Evolutionary conservation across 2,113 vertebrate genomes (phyloP).

Genomic region (Psilopogon haemacephalus): DNA sequence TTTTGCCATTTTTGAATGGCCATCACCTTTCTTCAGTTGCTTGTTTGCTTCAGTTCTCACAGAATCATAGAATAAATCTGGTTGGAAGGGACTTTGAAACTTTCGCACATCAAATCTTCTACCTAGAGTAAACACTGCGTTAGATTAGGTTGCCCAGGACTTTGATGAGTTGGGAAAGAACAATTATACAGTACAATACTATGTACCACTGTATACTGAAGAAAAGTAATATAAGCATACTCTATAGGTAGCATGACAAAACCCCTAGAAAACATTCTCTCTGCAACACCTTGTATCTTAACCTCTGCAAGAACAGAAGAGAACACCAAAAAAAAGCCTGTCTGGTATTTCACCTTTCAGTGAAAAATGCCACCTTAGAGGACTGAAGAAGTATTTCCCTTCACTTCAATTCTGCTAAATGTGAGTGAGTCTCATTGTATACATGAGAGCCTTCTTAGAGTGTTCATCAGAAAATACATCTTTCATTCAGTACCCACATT

Average conservation of each 20-base stretch:
- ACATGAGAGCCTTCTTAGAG: background rate
- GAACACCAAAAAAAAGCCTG: background rate
- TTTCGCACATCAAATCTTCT: background rate
- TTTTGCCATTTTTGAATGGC: background rate
- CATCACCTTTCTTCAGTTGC: background rate
- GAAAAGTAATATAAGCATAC: background rate
- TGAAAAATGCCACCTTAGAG: background rate
- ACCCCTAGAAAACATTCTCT: background rate
- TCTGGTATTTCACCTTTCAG: background rate
- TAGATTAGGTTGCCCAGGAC: background rate
- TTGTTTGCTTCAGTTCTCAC: background rate
- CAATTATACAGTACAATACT: background rate
- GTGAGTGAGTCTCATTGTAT: background rate
- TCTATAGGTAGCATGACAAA: background rate
- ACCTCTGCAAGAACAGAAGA: background rate
- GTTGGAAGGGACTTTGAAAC: background rate
- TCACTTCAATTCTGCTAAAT: background rate
- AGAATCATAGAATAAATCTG: background rate
- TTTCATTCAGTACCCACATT: background rate
- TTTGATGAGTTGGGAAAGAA: background rate
- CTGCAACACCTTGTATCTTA: background rate
- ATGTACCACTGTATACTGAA: background rate
- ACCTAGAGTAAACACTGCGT: background rate
- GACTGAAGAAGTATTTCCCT: background rate
- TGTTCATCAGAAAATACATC: too few species aligned